phyloP scores from a whole-genome alignment of 2,888 invertebrate species.

The Tenthredo amoena region DNA sequence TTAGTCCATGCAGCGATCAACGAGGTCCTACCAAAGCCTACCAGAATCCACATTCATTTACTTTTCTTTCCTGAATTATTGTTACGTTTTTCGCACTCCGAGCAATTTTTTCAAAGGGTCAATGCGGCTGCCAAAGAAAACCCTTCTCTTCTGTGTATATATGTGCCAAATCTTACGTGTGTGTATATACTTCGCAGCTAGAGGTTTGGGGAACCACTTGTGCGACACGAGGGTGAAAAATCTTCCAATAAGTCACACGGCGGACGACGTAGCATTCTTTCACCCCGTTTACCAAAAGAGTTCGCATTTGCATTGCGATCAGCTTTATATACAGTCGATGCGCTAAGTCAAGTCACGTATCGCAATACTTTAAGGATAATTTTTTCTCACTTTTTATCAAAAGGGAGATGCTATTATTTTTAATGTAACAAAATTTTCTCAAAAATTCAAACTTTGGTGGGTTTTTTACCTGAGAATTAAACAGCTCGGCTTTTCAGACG shows the following conservation, averaged over 20 bases:
- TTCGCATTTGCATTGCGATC: conserved; percentile 20
- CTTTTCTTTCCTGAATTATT: background rate
- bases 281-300: background rate
- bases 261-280: conserved; percentile 18
- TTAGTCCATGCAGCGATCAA: background rate
- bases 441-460: background rate
- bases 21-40: background rate
- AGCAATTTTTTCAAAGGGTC: background rate
- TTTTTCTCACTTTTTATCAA: background rate
- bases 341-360: background rate
- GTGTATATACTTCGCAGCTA: background rate
- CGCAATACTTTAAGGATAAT: background rate
- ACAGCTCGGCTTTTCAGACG: background rate
- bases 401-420: background rate
- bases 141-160: background rate
- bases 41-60: background rate
- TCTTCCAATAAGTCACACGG: conserved; percentile 26
- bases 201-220: conserved; percentile 2
- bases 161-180: conserved; percentile 3
- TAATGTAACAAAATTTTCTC: background rate
- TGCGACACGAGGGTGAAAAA: conserved; percentile 21
- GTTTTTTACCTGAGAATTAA: background rate
- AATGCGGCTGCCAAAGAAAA: background rate
- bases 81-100: conserved; percentile 10
- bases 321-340: background rate